Evolutionary conservation across 2,113 vertebrate genomes (phyloP).

Genomic region (Tautogolabrus adspersus): DNA sequence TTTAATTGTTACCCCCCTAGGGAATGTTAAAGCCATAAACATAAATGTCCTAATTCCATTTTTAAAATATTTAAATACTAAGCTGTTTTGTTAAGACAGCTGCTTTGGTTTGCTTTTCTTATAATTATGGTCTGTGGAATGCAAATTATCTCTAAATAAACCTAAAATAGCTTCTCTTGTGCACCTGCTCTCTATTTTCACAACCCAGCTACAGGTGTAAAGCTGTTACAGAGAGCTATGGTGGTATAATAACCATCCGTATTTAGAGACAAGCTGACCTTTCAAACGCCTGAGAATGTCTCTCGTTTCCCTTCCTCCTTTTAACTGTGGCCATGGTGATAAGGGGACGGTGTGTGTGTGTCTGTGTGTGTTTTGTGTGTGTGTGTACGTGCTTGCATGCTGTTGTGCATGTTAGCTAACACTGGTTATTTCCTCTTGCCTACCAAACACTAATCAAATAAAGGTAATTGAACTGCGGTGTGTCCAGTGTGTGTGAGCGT

Average conservation of each 20-base stretch:
- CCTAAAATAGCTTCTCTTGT: constrained; percentile 12
- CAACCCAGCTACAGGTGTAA: constrained; percentile 41
- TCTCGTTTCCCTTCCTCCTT: constrained; percentile 55
- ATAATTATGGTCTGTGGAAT: constrained; percentile 3
- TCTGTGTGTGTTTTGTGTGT: constrained; percentile 23
- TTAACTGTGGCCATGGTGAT: constrained; percentile 70
- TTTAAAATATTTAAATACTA: too few species aligned
- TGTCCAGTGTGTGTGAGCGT: constrained; percentile 25
- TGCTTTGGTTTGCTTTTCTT: neutral
- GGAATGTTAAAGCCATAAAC: too few species aligned
- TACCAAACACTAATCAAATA: constrained; percentile 55
- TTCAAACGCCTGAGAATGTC: constrained; percentile 51
- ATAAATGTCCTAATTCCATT: too few species aligned
- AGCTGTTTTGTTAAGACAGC: neutral
- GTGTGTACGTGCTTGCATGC: constrained; percentile 14
- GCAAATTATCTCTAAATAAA: constrained; percentile 32
- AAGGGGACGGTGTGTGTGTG: constrained; percentile 56
- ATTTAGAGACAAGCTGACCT: constrained; percentile 64
- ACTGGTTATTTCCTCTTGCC: constrained; percentile 50
- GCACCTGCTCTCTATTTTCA: constrained; percentile 43
- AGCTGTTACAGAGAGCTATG: constrained; percentile 31
- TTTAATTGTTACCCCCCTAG: too few species aligned
- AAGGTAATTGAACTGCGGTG: constrained; percentile 57
- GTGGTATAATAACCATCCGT: constrained; percentile 47
- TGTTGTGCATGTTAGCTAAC: constrained; percentile 31